phyloP scores from a whole-genome alignment of 2,888 invertebrate genomes.

The Nemotelus pantherinus region DNA sequence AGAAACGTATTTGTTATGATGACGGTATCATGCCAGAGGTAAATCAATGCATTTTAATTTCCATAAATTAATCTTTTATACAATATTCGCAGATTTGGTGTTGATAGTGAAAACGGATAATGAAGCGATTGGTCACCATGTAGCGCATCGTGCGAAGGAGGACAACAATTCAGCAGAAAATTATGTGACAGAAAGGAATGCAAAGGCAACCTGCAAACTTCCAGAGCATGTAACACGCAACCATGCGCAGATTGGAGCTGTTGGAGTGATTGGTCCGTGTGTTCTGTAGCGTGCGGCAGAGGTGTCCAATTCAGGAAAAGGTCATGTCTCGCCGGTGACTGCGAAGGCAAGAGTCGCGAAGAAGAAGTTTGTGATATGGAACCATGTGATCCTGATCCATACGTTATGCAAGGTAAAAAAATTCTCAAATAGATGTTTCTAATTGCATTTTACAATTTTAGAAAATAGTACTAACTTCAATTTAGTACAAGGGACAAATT shows the following conservation, averaged over 20 bases:
- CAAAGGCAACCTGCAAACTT: slow-evolving; percentile 67
- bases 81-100: slow-evolving; percentile 50
- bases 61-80: slow-evolving; percentile 48
- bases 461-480: too few relatives aligned
- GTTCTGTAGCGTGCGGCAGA: slow-evolving; percentile 78
- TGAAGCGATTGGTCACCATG: slow-evolving; percentile 77
- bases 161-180: slow-evolving; percentile 74
- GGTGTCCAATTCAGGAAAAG: slow-evolving; percentile 77
- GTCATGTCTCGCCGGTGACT: slow-evolving; percentile 71
- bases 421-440: too few relatives aligned
- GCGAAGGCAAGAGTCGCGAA: slow-evolving; percentile 72
- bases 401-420: slow-evolving; percentile 51
- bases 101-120: slow-evolving; percentile 57
- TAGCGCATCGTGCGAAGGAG: slow-evolving; percentile 73
- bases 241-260: slow-evolving; percentile 85
- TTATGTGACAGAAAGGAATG: slow-evolving; percentile 62
- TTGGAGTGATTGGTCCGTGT: slow-evolving; percentile 87
- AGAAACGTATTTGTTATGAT: slow-evolving; percentile 78
- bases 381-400: slow-evolving; percentile 71
- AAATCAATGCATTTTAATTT: too few relatives aligned
- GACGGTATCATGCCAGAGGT: slow-evolving; percentile 73
- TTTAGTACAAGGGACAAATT: slow-evolving; percentile 65
- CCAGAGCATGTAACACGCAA: slow-evolving; percentile 78
- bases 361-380: slow-evolving; percentile 76
- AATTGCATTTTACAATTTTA: too few relatives aligned